Evolutionary conservation across 2,888 invertebrate species (phyloP).

Genomic region (Pyrrhia umbra): DNA sequence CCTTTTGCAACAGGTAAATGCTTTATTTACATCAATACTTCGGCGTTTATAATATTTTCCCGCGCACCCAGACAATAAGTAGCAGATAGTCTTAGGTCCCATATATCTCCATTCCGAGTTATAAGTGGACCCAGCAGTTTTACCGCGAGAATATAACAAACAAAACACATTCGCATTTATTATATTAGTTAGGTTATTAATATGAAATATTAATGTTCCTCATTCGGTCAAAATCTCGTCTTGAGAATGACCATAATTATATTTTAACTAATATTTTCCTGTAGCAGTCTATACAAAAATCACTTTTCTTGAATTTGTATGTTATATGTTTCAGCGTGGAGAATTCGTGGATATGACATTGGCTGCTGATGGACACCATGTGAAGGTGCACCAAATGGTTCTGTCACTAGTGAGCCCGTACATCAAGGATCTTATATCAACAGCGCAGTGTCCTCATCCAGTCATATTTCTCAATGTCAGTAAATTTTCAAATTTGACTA

Average conservation of each 20-base stretch:
- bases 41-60: no score
- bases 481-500: conserved; percentile 6
- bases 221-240: no score
- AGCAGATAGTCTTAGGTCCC: no score
- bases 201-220: no score
- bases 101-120: no score
- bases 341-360: conserved; percentile 88
- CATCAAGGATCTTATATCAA: conserved; percentile 81
- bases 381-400: conserved; percentile 85
- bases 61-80: no score
- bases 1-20: conserved; percentile 77
- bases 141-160: background rate
- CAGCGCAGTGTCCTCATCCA: conserved; percentile 82
- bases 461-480: conserved; percentile 86
- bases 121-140: no score
- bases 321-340: conserved; percentile 73
- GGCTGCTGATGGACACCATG: conserved; percentile 85
- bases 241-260: no score
- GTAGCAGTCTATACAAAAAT: no score
- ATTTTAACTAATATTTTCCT: no score
- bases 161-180: background rate
- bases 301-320: background rate
- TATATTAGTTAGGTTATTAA: background rate
- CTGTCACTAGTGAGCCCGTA: conserved; percentile 85
- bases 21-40: no score